A percentile compares a stretch with the other conserved stretches of the same genome.
Conservation (phyloP, 2,113 vertebrate species). For the Oryzias curvinotus region DNA sequence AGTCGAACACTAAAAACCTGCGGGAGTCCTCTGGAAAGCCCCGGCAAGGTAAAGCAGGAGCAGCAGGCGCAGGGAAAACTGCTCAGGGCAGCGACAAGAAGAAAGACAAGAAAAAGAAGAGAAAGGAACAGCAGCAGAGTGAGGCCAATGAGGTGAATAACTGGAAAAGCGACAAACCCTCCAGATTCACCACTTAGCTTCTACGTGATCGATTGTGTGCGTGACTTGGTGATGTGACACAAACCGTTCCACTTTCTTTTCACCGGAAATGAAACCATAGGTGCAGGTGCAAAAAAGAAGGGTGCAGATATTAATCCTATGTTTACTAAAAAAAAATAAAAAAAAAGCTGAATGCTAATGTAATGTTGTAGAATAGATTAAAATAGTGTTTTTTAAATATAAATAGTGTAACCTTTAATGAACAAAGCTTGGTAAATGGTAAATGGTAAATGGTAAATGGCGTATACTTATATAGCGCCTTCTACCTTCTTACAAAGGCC, state of each 20-base stretch:
- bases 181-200: background rate
- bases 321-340: no score
- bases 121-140: conserved; percentile 87
- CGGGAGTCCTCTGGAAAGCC: conserved; percentile 74
- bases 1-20: conserved; percentile 68
- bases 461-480: no score
- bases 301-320: no score
- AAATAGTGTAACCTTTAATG: no score
- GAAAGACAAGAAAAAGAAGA: conserved; percentile 89
- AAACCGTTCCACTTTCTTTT: conserved; percentile 25
- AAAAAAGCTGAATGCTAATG: no score
- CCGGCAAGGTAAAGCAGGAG: conserved; percentile 68
- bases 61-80: conserved; percentile 67
- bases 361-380: no score
- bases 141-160: conserved; percentile 87
- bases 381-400: no score
- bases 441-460: no score
- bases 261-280: conserved; percentile 23
- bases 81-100: conserved; percentile 83
- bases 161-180: background rate
- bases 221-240: background rate
- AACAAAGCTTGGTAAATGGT: no score
- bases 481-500: no score
- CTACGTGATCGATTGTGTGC: background rate
- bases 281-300: background rate